Conservation (phyloP, 2,113 vertebrate genomes). For the Cnemophilus loriae region DNA sequence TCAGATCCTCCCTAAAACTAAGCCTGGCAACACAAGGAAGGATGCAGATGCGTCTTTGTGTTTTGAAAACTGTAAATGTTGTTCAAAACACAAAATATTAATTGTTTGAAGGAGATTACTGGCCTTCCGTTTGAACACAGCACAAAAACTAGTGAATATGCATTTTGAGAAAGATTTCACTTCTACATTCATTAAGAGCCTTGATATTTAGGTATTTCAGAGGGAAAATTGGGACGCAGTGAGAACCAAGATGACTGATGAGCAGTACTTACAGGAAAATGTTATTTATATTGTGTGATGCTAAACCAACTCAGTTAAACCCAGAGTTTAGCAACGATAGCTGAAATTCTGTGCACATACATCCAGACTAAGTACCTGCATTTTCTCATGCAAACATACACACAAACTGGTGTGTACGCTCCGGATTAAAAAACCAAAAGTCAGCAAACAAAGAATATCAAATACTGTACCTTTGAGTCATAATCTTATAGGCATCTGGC, state of each 20-base stretch:
- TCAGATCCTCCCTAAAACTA: neutral
- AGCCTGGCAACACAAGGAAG: neutral
- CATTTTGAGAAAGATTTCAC: neutral
- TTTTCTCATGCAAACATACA: constrained; percentile 14
- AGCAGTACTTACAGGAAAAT: neutral
- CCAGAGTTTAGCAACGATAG: neutral
- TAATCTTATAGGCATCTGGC: constrained; percentile 98
- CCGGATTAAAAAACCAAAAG: neutral
- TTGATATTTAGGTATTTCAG: neutral
- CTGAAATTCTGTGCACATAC: neutral
- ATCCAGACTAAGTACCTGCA: neutral
- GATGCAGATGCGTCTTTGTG: neutral
- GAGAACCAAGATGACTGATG: neutral
- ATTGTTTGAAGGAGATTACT: neutral
- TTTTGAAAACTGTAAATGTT: neutral
- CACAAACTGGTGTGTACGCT: neutral
- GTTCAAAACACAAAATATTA: neutral
- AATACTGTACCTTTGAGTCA: constrained; percentile 90
- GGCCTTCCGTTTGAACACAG: neutral
- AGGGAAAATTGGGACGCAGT: fast-evolving
- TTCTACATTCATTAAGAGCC: neutral
- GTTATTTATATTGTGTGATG: neutral
- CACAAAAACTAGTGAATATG: neutral
- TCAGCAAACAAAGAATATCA: neutral
- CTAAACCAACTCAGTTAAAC: neutral